Base-by-base conservation (phyloP, 2,797 vertebrate species). In the Neosilurus mollespiculum region DNA sequence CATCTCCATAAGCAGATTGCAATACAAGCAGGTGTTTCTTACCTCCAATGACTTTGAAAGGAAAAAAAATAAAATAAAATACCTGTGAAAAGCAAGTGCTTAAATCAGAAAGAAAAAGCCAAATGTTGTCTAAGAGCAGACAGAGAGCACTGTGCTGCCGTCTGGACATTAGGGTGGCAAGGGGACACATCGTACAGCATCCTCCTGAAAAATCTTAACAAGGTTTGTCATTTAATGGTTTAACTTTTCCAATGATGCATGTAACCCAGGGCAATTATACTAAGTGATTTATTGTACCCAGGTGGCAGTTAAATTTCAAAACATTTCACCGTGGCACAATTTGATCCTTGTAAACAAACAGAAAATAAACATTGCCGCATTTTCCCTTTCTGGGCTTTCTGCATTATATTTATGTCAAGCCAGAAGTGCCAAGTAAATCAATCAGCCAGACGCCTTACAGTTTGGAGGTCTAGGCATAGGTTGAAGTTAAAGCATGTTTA, bases 341-440 rank as follows among this genome's bases (percentile, higher is more conserved):
- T 88, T 87, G 87, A 90, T 91, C 92, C 89, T 86, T 91, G 89
- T 93, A 92, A 94, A 94, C 92, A 94, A 93, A 92, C 90, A 90
- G 89, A 91, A 90, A 90, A 90, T 88, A 87, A 93, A 93, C 90
- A 91, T 69, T 86, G 90, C 76, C 4, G 71, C 88, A 86, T 90
- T 90, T 92, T 90, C 90, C 89, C 89, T 90, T 89, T 88, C 82
- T 70, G 83, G 88, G 86, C 81, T 85, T 88, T 89, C 87, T 86
- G 90, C 89, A 92, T 91, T 90, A 92, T 92, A 91, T 92, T 93
- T 91, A 90, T 93, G 91, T 92, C 92, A 91, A 92, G 91, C 89
- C 90, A 91, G 90, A 91, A 94, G 95, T 93, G 94, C 94, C 93
- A 93, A 94, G 93, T 95, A 95, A 95, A 96, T 95, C 95, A 95